Conservation (phyloP, 2,113 vertebrate species). For the Accipiter cooperii region DNA sequence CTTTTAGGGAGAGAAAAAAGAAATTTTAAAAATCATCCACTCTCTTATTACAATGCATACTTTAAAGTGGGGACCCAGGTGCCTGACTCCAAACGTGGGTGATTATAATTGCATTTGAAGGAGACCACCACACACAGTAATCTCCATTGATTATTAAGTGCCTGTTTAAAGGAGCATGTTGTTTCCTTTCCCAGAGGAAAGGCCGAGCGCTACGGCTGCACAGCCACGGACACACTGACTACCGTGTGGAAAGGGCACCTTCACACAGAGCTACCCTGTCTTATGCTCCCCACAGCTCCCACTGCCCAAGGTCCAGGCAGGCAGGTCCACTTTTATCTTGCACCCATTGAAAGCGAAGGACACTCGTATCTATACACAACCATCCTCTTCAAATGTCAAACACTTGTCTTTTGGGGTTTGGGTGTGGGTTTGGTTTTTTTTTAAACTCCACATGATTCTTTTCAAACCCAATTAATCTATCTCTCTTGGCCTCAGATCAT, state of each 20-base stretch:
- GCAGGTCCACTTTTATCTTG: accelerated
- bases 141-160: neutral
- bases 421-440: too few relatives aligned
- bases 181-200: neutral
- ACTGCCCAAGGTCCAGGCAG: neutral
- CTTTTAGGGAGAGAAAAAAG: neutral
- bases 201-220: accelerated
- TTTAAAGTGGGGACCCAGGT: neutral
- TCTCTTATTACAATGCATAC: accelerated
- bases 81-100: neutral
- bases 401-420: neutral
- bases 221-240: accelerated
- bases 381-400: neutral
- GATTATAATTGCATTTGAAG: neutral
- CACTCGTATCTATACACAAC: neutral
- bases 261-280: neutral
- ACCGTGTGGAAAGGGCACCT: neutral
- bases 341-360: accelerated
- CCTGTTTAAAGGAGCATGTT: neutral
- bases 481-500: neutral
- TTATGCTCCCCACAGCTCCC: neutral
- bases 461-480: neutral
- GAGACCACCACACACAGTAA: neutral
- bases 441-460: neutral
- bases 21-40: neutral